These are phyloP conservation scores for Cavia aperea DNA, from an alignment of 2,113 vertebrate species.

Conservation along the genomic window DNA sequence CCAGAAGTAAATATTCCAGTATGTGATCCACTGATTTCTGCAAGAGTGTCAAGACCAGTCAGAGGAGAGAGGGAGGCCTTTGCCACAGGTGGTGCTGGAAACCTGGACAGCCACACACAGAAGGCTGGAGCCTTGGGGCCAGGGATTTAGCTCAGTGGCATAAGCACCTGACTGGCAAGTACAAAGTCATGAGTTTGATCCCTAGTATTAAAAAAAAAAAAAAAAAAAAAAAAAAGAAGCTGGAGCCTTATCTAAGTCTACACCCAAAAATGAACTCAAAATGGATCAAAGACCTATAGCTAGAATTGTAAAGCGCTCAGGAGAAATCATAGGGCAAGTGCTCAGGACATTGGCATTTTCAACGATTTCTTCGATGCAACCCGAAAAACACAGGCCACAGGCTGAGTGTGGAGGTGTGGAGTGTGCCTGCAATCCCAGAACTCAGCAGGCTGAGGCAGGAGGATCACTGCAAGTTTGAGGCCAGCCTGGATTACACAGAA, in stretches of 20 bases:
- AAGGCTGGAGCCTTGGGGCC: background rate
- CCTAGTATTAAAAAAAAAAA: too few species aligned
- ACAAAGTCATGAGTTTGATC: too few species aligned
- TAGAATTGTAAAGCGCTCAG: background rate
- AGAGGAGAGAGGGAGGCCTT: background rate
- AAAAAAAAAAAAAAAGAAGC: background rate
- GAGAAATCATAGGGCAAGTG: background rate
- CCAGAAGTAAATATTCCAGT: background rate
- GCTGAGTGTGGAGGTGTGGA: too few species aligned
- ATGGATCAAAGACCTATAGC: background rate
- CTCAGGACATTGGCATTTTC: accelerated
- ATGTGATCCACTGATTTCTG: accelerated
- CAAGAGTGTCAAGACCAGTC: background rate
- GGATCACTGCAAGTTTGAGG: too few species aligned
- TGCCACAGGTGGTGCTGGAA: background rate
- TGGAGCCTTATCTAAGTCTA: background rate
- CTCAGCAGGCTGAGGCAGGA: too few species aligned
- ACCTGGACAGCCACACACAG: background rate
- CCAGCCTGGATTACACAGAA: too few species aligned
- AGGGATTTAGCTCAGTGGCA: too few species aligned
- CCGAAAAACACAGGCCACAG: background rate
- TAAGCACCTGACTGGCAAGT: too few species aligned
- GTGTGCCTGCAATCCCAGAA: too few species aligned
- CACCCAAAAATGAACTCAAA: background rate
- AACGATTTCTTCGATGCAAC: background rate